A percentile compares a stretch with the other conserved stretches of the same genome.
Conservation (phyloP, 2,797 vertebrate genomes). For the Bryconaethiops microstoma region DNA sequence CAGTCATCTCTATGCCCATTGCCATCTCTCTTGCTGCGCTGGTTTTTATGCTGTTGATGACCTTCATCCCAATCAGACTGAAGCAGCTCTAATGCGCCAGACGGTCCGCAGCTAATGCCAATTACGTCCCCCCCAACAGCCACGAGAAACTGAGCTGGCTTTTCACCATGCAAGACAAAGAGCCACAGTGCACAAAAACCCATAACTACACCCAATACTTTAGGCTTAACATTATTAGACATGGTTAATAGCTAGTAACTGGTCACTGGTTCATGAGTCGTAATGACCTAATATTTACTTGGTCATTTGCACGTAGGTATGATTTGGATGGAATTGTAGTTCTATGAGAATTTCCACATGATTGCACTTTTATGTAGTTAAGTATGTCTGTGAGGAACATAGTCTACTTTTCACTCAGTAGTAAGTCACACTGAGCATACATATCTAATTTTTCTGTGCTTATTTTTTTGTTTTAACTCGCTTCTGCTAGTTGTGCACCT, state of each 20-base stretch:
- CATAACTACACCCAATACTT: conserved; percentile 16
- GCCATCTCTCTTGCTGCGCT: conserved; percentile 48
- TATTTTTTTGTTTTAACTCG: background rate
- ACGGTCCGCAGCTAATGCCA: conserved; percentile 53
- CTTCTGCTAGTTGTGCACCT: background rate
- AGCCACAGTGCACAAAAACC: conserved; percentile 30
- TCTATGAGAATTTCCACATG: too few relatives aligned
- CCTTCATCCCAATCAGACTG: conserved; percentile 58
- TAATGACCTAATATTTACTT: background rate
- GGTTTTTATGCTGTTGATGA: conserved; percentile 59
- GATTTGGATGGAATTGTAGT: too few relatives aligned
- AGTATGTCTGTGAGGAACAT: too few relatives aligned
- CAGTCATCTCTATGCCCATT: conserved; percentile 53
- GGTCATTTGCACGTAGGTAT: too few relatives aligned
- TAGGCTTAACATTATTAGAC: background rate
- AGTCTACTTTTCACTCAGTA: too few relatives aligned
- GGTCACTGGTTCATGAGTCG: background rate
- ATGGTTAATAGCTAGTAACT: background rate
- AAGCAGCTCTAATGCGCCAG: conserved; percentile 56
- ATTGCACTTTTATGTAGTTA: too few relatives aligned
- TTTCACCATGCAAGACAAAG: conserved; percentile 17
- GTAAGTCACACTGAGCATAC: too few relatives aligned
- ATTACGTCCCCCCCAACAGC: conserved; percentile 48
- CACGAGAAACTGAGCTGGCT: conserved; percentile 39
- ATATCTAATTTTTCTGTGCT: too few relatives aligned